Percentiles rank a stretch among this genome's conserved stretches.
phyloP scores from a whole-genome alignment of 2,797 vertebrate genomes.

The Sebastes steindachneri region DNA sequence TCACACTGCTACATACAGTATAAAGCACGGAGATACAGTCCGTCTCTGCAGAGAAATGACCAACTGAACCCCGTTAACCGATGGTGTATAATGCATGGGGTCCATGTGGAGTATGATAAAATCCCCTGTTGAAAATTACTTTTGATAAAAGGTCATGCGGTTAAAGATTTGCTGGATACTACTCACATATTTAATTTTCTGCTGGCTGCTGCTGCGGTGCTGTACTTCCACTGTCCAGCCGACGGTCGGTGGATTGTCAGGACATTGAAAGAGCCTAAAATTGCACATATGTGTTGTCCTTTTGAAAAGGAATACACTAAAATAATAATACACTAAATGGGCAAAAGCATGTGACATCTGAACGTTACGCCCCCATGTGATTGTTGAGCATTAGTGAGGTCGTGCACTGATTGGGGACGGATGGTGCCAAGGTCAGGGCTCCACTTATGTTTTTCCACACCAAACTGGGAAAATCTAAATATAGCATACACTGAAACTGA shows the following conservation, averaged over 20 bases:
- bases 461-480: too few relatives aligned
- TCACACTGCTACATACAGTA: neutral
- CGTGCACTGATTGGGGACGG: neutral
- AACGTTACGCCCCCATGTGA: neutral
- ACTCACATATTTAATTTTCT: constrained; percentile 58
- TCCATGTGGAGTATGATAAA: constrained; percentile 56
- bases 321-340: neutral
- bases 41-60: constrained; percentile 31
- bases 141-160: constrained; percentile 75
- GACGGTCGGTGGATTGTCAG: neutral
- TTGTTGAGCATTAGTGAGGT: neutral
- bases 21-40: neutral
- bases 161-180: constrained; percentile 69
- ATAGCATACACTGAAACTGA: too few relatives aligned
- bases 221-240: neutral
- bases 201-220: constrained; percentile 13
- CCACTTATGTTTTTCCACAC: neutral
- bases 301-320: neutral
- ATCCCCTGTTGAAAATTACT: constrained; percentile 66
- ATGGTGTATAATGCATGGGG: constrained; percentile 50
- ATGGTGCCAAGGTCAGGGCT: neutral
- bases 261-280: neutral
- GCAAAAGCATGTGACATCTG: neutral
- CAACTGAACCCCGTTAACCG: constrained; percentile 41
- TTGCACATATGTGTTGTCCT: neutral